phyloP scores from a whole-genome alignment of 2,797 vertebrate species.

The Botia almorhae region DNA sequence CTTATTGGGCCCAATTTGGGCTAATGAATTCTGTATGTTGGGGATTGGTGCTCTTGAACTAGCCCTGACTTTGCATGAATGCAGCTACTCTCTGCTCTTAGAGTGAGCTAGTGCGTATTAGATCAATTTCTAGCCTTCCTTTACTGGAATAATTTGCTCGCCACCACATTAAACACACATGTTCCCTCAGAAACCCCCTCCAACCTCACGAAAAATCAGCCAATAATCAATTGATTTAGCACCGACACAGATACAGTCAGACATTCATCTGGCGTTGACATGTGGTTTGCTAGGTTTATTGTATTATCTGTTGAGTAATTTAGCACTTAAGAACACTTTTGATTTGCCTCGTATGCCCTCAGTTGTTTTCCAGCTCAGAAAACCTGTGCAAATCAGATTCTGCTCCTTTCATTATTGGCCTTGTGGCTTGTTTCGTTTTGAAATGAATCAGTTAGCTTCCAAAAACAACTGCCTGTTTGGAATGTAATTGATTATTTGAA shows the following conservation, averaged over 20 bases:
- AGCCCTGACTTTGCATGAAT: neutral
- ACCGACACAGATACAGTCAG: neutral
- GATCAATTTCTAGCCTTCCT: neutral
- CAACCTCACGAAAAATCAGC: neutral
- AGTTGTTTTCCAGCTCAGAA: slow-evolving; percentile 20
- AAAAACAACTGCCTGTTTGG: slow-evolving; percentile 30
- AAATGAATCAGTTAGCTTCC: slow-evolving; percentile 49
- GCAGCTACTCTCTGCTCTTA: neutral
- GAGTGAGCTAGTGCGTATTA: slow-evolving; percentile 3
- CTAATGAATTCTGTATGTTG: slow-evolving; percentile 66
- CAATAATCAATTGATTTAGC: slow-evolving; percentile 14
- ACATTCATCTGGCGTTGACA: neutral
- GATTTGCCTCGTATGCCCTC: slow-evolving; percentile 27
- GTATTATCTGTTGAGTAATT: slow-evolving; percentile 30
- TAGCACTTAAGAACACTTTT: slow-evolving; percentile 15
- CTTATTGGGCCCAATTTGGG: slow-evolving; percentile 70
- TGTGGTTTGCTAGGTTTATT: slow-evolving; percentile 17
- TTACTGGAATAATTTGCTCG: slow-evolving; percentile 7
- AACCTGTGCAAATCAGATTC: slow-evolving; percentile 30
- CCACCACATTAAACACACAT: neutral
- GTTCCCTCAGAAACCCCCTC: neutral
- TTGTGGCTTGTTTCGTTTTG: slow-evolving; percentile 33
- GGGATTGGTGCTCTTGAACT: slow-evolving; percentile 65
- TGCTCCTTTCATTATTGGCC: slow-evolving; percentile 22
- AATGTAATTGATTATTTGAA: slow-evolving; percentile 35